Conservation (phyloP, 2,888 invertebrate genomes). For the Microctonus aethiopoides region DNA sequence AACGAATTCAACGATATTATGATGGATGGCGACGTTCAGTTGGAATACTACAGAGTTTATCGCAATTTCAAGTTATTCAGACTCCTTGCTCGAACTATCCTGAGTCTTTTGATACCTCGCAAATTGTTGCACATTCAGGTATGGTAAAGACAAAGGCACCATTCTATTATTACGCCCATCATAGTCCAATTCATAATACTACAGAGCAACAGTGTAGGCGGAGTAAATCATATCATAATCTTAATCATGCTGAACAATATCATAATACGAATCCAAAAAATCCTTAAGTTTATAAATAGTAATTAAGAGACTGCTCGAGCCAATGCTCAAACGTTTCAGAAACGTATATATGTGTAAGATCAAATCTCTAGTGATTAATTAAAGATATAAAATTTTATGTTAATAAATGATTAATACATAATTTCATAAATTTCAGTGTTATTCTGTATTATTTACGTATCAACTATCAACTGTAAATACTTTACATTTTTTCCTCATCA, state of each 20-base stretch:
- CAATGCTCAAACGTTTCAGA: neutral
- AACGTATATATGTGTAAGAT: neutral
- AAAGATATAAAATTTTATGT: neutral
- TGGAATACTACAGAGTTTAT: constrained; percentile 55
- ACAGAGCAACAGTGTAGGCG: constrained; percentile 51
- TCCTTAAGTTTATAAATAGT: constrained; percentile 43
- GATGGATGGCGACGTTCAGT: constrained; percentile 59
- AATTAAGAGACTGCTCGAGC: neutral
- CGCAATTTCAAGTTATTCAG: constrained; percentile 52
- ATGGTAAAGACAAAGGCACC: constrained; percentile 26
- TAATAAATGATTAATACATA: neutral
- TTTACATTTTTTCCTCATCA: too few species aligned
- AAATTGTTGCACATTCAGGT: neutral
- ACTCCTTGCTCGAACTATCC: constrained; percentile 57
- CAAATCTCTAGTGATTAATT: neutral
- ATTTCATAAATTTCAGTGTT: neutral
- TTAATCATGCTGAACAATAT: constrained; percentile 67
- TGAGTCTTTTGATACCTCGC: constrained; percentile 43
- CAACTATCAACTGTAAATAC: too few species aligned
- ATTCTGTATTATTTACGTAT: neutral
- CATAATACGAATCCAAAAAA: constrained; percentile 54
- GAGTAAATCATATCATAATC: constrained; percentile 74
- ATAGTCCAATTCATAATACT: constrained; percentile 29
- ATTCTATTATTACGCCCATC: constrained; percentile 40
- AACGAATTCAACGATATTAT: constrained; percentile 37